Base-by-base conservation (phyloP, 2,888 invertebrate genomes). In the Volucella inflata region DNA sequence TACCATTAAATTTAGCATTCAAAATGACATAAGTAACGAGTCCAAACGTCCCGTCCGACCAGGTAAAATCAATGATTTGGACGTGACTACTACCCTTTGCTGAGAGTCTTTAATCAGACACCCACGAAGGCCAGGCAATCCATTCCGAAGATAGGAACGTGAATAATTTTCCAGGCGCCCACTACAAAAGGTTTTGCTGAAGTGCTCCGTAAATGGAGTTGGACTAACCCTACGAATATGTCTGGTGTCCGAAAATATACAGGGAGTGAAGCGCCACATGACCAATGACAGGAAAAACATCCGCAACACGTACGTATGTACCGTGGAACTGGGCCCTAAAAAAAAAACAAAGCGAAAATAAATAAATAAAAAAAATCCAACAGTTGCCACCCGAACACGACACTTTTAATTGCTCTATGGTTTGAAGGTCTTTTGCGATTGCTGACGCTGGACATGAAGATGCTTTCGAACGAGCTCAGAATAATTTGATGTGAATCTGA, bases 291-390 rank as follows among this genome's bases (percentile, higher is more conserved):
- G 84, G 84, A 80, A 84, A 84, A 84, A 79, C 80, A 84, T 84
- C 84, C 84, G 84, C 70, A 79, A 80, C 84, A 84, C 84, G 84
- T 84, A 79, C 84, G 46, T n/a, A 65, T 48, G 40, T 68, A 59
- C 64, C 72, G 64, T 70, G 79, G 68, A 55, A 77, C 74, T 62
- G 62, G 38, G 42, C 50, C 64, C 30, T 30, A 1, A 30, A 30
- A 30, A 30, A 30, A 30, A 30, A 30, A 30, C 4, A 30, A 6
- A 30, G 6, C 1, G 0, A 30, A 30, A 6, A 30, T 1, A 30
- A 30, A 1, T 4, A 21, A 21, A 21, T 21, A 30, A 6, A 30
- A 30, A 6, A 30, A 30, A 30, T 30, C 4, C 4, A 0, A 30
- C 17, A 64, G 53, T 51, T 62, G 50, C 68, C 50, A 40, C 48